phyloP scores from a whole-genome alignment of 2,113 vertebrate species.

The Cyphomyrus discorhynchus region DNA sequence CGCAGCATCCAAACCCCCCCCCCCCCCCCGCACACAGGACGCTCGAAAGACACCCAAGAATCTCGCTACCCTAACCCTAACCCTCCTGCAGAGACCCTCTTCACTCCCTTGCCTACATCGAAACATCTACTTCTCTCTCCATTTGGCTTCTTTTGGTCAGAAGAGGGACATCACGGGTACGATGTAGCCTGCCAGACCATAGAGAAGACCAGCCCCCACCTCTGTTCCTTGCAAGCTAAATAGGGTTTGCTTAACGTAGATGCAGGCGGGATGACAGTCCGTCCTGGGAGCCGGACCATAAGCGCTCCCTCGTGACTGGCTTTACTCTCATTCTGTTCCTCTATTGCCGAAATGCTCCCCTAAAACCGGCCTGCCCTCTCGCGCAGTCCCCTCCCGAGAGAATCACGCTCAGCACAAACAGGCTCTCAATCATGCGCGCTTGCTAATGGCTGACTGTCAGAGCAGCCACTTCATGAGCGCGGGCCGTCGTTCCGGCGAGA shows the following conservation, averaged over 20 bases:
- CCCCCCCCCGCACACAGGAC: background rate
- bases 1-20: background rate
- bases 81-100: background rate
- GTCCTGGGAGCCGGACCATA: background rate
- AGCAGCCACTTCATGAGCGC: background rate
- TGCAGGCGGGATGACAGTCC: background rate
- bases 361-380: background rate
- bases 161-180: background rate
- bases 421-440: slow-evolving; percentile 4
- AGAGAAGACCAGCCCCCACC: background rate
- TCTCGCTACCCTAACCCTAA: background rate
- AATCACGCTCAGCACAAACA: background rate
- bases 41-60: background rate
- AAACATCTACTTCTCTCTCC: background rate
- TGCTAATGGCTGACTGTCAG: slow-evolving; percentile 4
- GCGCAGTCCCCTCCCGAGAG: background rate
- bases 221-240: background rate
- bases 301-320: background rate
- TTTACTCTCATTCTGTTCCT: background rate
- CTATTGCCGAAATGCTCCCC: background rate
- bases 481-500: background rate
- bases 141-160: background rate
- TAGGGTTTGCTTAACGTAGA: background rate
- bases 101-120: background rate
- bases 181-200: background rate